Percentiles rank a stretch among this genome's conserved stretches.
phyloP scores from a whole-genome alignment of 2,888 invertebrate species.

The Caenorhabditis doughertyi region DNA sequence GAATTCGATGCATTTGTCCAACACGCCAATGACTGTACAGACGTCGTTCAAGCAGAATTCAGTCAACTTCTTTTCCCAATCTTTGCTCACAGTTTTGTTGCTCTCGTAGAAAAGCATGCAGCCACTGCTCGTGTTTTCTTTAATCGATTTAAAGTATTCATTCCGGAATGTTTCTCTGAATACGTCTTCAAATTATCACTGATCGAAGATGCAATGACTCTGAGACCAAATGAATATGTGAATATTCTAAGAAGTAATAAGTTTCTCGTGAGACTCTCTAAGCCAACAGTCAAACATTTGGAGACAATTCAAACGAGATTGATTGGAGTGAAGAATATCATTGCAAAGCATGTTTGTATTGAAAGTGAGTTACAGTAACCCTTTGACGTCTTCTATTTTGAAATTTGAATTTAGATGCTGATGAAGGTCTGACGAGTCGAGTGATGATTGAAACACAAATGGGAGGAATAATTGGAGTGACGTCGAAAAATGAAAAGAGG shows the following conservation, averaged over 20 bases:
- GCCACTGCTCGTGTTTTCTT: conserved; percentile 62
- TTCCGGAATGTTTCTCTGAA: conserved; percentile 67
- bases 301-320: conserved; percentile 46
- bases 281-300: conserved; percentile 41
- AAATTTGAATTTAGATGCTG: conserved; percentile 20
- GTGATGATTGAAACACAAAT: conserved; percentile 57
- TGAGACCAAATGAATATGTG: conserved; percentile 50
- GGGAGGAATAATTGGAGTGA: conserved; percentile 71
- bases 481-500: conserved; percentile 52
- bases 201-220: conserved; percentile 56
- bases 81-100: conserved; percentile 70
- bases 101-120: conserved; percentile 47
- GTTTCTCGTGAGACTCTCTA: conserved; percentile 49
- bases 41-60: conserved; percentile 71
- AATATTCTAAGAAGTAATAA: conserved; percentile 51
- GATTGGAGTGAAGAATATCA: conserved; percentile 53
- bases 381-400: no score
- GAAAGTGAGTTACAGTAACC: conserved; percentile 63
- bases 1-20: conserved; percentile 73
- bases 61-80: conserved; percentile 70
- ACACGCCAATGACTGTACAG: conserved; percentile 70
- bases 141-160: conserved; percentile 61
- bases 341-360: conserved; percentile 56
- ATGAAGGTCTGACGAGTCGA: conserved; percentile 37
- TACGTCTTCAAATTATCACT: conserved; percentile 55